phyloP scores from a whole-genome alignment of 2,797 vertebrate species.

The Nyctibius grandis region DNA sequence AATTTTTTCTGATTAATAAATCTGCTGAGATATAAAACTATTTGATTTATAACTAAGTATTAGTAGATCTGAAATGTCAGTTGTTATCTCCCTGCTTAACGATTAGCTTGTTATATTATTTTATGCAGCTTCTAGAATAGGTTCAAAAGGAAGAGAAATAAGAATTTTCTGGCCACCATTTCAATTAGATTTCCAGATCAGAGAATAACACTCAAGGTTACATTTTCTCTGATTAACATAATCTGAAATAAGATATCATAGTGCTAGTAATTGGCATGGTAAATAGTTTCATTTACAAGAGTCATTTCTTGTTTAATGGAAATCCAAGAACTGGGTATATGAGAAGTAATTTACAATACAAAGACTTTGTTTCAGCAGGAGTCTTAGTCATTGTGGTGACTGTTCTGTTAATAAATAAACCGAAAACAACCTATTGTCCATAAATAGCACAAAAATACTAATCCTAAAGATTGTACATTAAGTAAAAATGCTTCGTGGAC shows the following conservation, averaged over 20 bases:
- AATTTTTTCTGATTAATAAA: conserved; percentile 64
- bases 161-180: neutral
- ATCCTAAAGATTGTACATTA: neutral
- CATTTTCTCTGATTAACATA: neutral
- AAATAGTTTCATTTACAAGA: conserved; percentile 4
- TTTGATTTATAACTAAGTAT: conserved; percentile 62
- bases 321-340: neutral
- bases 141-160: conserved; percentile 23
- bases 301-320: conserved; percentile 18
- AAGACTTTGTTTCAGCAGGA: neutral
- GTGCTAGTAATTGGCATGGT: neutral
- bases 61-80: conserved; percentile 62
- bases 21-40: conserved; percentile 58
- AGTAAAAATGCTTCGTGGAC: neutral
- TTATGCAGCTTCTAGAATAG: conserved; percentile 43
- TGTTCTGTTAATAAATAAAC: neutral
- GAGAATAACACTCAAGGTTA: neutral
- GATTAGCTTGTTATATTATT: conserved; percentile 54
- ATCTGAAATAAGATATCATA: conserved; percentile 14
- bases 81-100: conserved; percentile 60
- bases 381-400: neutral
- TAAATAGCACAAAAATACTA: neutral
- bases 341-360: neutral
- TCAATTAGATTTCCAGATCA: neutral
- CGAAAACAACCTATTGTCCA: neutral